phyloP scores from a whole-genome alignment of 2,888 invertebrate species.

The Napeogenes sylphis region DNA sequence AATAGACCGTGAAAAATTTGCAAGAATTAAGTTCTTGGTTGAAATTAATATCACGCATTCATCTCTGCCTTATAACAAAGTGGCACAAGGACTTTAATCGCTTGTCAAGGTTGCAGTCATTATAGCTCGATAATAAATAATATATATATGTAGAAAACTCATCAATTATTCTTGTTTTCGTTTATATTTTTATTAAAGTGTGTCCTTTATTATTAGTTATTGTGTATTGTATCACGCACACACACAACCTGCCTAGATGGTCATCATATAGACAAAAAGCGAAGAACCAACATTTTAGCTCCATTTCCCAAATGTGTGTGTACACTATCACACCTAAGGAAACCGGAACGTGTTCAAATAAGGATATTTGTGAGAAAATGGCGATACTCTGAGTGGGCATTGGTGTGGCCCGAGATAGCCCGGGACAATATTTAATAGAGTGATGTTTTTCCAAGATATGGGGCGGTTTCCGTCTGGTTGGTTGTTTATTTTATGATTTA shows the following conservation, averaged over 20 bases:
- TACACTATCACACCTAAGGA: slow-evolving; percentile 29
- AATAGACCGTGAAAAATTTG: slow-evolving; percentile 1
- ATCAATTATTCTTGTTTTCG: slow-evolving; percentile 4
- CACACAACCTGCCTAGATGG: neutral
- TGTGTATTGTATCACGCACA: neutral
- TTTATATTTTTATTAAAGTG: neutral
- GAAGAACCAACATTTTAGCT: slow-evolving; percentile 1
- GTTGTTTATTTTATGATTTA: neutral
- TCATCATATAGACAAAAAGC: neutral
- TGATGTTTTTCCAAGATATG: slow-evolving; percentile 1
- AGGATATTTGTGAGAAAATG: slow-evolving; percentile 35
- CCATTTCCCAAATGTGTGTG: slow-evolving; percentile 11
- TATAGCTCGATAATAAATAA: slow-evolving; percentile 11
- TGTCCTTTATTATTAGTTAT: neutral
- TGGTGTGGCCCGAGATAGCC: slow-evolving; percentile 26
- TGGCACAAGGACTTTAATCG: slow-evolving; percentile 21
- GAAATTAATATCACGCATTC: slow-evolving; percentile 4
- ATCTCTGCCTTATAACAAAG: slow-evolving; percentile 10
- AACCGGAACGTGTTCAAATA: slow-evolving; percentile 30
- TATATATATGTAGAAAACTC: neutral
- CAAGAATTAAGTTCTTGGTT: slow-evolving; percentile 1
- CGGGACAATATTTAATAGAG: slow-evolving; percentile 15
- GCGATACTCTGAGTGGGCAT: slow-evolving; percentile 24
- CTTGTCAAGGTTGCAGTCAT: slow-evolving; percentile 18
- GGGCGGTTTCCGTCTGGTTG: neutral